phyloP scores from a whole-genome alignment of 2,888 invertebrate species.

The Chorisops tibialis region DNA sequence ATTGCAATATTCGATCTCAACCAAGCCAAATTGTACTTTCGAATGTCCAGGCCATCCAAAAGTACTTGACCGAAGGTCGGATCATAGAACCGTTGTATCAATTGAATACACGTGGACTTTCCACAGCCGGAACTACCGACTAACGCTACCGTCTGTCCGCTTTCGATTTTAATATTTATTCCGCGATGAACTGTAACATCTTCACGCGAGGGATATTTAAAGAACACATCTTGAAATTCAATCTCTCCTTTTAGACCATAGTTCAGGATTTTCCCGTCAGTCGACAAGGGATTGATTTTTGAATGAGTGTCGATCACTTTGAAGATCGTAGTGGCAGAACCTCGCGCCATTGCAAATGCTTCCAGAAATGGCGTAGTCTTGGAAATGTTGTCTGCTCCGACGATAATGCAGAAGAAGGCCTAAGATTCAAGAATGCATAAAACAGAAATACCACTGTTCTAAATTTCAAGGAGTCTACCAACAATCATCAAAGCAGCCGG shows the following conservation, averaged over 20 bases:
- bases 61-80: constrained; percentile 57
- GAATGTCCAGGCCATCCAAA: constrained; percentile 63
- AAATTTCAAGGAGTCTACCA: no score
- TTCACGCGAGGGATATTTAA: constrained; percentile 73
- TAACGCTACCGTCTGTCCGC: constrained; percentile 69
- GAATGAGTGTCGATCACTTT: constrained; percentile 69
- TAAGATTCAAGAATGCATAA: no score
- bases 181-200: constrained; percentile 70
- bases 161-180: constrained; percentile 60
- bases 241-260: constrained; percentile 63
- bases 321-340: no score
- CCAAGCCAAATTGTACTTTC: constrained; percentile 69
- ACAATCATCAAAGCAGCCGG: constrained; percentile 72
- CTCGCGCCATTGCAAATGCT: no score
- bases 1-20: constrained; percentile 75
- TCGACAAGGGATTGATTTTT: constrained; percentile 67
- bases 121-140: constrained; percentile 77
- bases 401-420: constrained; percentile 70
- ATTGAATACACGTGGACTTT: constrained; percentile 76
- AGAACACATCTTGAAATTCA: constrained; percentile 66
- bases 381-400: constrained; percentile 76
- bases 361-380: constrained; percentile 72
- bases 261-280: constrained; percentile 62
- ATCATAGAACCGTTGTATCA: constrained; percentile 74
- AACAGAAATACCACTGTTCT: no score